These are phyloP conservation scores for Cuniculus paca DNA, from an alignment of 2,797 vertebrate genomes.

Conservation along the genomic window DNA sequence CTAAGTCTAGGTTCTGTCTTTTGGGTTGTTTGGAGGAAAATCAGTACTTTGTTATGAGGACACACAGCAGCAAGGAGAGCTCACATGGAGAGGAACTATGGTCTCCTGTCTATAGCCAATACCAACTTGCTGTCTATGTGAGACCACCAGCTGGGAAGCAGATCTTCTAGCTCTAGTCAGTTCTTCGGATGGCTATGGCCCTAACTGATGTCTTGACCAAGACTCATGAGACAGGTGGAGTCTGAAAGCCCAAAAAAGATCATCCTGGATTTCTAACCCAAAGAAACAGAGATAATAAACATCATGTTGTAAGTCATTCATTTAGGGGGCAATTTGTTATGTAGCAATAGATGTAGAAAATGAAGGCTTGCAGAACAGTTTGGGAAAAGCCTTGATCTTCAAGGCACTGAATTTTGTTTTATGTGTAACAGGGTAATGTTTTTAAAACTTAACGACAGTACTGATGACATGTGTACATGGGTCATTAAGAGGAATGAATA, in stretches of 20 bases:
- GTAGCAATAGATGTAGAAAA: background rate
- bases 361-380: background rate
- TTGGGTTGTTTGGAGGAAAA: background rate
- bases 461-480: background rate
- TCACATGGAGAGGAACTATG: background rate
- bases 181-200: no score
- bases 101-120: background rate
- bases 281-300: background rate
- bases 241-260: background rate
- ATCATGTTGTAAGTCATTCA: background rate
- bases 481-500: background rate
- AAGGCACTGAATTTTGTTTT: background rate
- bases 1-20: background rate
- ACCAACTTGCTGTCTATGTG: background rate
- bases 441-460: background rate
- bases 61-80: background rate
- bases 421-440: no score
- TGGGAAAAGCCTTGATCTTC: background rate
- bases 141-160: background rate
- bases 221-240: background rate
- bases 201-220: background rate
- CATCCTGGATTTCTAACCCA: background rate
- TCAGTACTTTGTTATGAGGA: background rate
- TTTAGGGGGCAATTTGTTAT: background rate
- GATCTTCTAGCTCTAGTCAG: background rate